A percentile compares a stretch with the other conserved stretches of the same genome.
phyloP scores from a whole-genome alignment of 1,140 invertebrate genomes.

The Mycetomoellerius zeteki region DNA sequence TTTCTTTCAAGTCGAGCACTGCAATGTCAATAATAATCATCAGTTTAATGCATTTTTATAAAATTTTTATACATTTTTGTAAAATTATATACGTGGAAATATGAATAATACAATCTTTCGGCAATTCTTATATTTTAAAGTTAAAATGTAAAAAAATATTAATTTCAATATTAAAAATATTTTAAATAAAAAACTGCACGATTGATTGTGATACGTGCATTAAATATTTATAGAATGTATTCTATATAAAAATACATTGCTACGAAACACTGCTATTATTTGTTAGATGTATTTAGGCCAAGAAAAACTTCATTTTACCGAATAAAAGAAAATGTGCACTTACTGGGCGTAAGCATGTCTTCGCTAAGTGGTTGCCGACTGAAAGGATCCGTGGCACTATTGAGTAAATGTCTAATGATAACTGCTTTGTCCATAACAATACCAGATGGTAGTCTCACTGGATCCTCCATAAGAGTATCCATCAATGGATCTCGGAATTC shows the following conservation, averaged over 20 bases:
- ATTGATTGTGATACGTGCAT: background rate
- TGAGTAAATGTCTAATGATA: slow-evolving; percentile 97
- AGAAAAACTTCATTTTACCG: background rate
- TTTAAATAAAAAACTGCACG: background rate
- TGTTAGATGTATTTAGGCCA: background rate
- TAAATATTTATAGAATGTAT: background rate
- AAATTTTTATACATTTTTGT: background rate
- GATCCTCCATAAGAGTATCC: slow-evolving; percentile 99
- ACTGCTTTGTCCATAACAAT: slow-evolving; percentile 98
- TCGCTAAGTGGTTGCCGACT: slow-evolving; percentile 97
- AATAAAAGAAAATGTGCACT: slow-evolving; percentile 63
- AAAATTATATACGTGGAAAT: background rate
- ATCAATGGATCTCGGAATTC: slow-evolving; percentile 99
- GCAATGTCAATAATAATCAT: slow-evolving; percentile 71
- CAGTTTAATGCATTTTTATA: background rate
- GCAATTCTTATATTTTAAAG: background rate
- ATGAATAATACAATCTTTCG: background rate
- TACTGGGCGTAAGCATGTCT: slow-evolving; percentile 94
- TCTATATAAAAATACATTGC: slow-evolving; percentile 84
- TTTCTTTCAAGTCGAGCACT: slow-evolving; percentile 92
- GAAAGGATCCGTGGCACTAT: slow-evolving; percentile 98
- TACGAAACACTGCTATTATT: background rate
- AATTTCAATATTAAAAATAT: background rate
- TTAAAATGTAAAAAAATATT: background rate
- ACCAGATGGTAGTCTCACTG: slow-evolving; percentile 97